These are phyloP conservation scores for Geotrupes spiniger DNA, from an alignment of 2,888 invertebrate genomes.

Conservation along the genomic window DNA sequence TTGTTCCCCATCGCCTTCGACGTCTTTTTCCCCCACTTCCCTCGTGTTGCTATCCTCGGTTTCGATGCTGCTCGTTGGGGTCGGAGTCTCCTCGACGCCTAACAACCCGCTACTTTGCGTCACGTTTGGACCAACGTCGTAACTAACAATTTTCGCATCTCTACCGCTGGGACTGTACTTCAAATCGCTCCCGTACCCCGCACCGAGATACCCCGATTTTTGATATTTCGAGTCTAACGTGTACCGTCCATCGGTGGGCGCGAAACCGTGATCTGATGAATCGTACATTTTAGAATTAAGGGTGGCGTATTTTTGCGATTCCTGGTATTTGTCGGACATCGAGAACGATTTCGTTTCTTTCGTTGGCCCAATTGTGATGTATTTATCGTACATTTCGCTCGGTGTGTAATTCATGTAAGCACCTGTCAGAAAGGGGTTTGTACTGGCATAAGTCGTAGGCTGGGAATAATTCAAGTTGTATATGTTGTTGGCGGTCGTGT, in stretches of 20 bases:
- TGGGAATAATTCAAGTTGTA: constrained; percentile 36
- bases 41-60: constrained; percentile 57
- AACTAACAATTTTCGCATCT: constrained; percentile 30
- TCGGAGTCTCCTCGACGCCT: constrained; percentile 53
- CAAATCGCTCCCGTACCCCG: constrained; percentile 37
- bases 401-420: constrained; percentile 48
- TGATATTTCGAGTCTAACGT: constrained; percentile 40
- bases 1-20: constrained; percentile 58
- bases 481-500: constrained; percentile 40
- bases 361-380: constrained; percentile 44
- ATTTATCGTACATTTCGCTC: constrained; percentile 41
- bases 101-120: constrained; percentile 37
- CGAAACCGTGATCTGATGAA: constrained; percentile 24
- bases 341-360: constrained; percentile 43
- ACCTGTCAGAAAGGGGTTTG: constrained; percentile 60
- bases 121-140: constrained; percentile 39
- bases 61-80: constrained; percentile 59
- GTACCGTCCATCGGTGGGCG: constrained; percentile 32
- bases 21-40: constrained; percentile 56
- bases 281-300: constrained; percentile 37
- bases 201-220: constrained; percentile 40
- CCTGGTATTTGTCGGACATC: constrained; percentile 31
- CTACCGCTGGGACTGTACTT: constrained; percentile 38
- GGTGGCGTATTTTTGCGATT: constrained; percentile 35
- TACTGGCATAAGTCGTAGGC: constrained; percentile 51